Percentiles rank a stretch among this genome's conserved stretches.
Conservation (phyloP, 2,797 vertebrate species). For the Melanotaenia parkinsoni region DNA sequence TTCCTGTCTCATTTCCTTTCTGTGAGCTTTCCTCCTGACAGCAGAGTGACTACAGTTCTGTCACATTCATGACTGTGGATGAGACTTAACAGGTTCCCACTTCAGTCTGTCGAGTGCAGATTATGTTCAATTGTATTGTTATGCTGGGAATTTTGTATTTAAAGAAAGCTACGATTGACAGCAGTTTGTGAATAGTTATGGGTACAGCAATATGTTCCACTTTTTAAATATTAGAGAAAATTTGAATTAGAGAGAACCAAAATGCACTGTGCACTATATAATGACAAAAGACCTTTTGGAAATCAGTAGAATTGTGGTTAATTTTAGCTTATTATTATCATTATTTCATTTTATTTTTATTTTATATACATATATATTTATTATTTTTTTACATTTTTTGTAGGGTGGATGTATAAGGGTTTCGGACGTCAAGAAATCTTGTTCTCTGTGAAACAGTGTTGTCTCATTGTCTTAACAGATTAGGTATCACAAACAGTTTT, state of each 20-base stretch:
- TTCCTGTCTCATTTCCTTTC: constrained; percentile 73
- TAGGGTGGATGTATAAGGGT: background rate
- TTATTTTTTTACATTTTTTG: background rate
- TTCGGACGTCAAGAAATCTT: background rate
- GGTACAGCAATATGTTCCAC: background rate
- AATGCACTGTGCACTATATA: background rate
- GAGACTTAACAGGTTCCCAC: background rate
- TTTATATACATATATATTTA: too few species aligned
- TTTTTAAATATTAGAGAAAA: background rate
- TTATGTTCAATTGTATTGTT: background rate
- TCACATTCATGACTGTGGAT: constrained; percentile 22
- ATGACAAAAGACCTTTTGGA: background rate
- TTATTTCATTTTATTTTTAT: too few species aligned
- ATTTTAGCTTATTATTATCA: background rate
- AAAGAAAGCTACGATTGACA: background rate
- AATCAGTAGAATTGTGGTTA: too few species aligned
- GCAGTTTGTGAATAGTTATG: background rate
- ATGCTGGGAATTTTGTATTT: background rate
- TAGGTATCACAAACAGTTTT: background rate
- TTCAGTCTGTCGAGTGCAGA: background rate
- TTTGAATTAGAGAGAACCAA: background rate
- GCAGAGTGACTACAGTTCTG: constrained; percentile 12
- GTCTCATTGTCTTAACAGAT: background rate
- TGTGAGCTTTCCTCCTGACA: constrained; percentile 57
- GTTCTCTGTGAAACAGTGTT: background rate